Evolutionary conservation across 2,113 vertebrate species (phyloP).

Genomic region (Shinisaurus crocodilurus): DNA sequence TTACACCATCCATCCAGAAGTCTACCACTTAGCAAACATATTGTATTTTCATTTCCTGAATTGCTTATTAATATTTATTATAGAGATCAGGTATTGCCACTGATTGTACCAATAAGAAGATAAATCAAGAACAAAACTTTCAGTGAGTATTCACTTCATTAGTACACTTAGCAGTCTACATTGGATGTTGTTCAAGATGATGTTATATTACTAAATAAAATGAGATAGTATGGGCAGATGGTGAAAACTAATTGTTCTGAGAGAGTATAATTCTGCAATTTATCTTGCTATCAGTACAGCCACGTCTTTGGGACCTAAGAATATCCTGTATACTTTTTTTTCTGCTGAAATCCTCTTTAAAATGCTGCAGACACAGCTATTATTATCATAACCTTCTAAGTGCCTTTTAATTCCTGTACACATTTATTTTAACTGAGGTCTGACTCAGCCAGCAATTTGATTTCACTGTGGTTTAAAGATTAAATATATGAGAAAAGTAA

Average conservation of each 20-base stretch:
- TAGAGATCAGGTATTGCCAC: neutral
- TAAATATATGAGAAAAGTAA: constrained; percentile 65
- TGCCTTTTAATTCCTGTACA: constrained; percentile 70
- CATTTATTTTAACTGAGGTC: constrained; percentile 59
- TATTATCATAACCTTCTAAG: constrained; percentile 57
- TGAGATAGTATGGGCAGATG: constrained; percentile 6
- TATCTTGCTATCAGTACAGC: constrained; percentile 1
- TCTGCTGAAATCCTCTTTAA: neutral
- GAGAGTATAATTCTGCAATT: constrained; percentile 11
- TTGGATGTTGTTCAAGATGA: constrained; percentile 34
- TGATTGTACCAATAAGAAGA: neutral
- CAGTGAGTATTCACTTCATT: neutral
- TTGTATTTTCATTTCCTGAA: neutral
- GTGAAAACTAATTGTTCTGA: neutral
- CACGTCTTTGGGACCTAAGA: neutral
- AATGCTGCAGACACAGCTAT: constrained; percentile 47
- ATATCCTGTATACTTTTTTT: neutral
- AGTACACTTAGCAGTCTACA: constrained; percentile 8
- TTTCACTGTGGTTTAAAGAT: constrained; percentile 71
- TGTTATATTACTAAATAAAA: constrained; percentile 32
- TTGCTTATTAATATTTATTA: neutral
- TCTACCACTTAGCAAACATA: neutral
- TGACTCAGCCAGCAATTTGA: constrained; percentile 67
- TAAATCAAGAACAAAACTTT: neutral
- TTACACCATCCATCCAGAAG: neutral